These are phyloP conservation scores for Erpornis zantholeuca DNA, from an alignment of 2,113 vertebrate species.

Conservation along the genomic window DNA sequence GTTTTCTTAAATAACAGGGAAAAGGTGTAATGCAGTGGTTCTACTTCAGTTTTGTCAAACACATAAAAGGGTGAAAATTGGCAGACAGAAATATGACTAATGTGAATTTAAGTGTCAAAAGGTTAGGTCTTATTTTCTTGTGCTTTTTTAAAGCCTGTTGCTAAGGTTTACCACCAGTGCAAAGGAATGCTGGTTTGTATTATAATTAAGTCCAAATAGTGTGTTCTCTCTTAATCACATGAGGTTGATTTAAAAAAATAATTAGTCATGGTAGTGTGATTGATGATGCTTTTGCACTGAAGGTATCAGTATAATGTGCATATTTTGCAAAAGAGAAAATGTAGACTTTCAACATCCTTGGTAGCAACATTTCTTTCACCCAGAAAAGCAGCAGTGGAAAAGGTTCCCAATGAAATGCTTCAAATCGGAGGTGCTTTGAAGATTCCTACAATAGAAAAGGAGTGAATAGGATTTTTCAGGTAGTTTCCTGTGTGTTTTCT, in stretches of 20 bases:
- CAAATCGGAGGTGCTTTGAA: conserved; percentile 49
- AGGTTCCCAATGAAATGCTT: conserved; percentile 39
- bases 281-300: conserved; percentile 58
- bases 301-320: conserved; percentile 43
- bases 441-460: conserved; percentile 30
- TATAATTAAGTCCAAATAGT: conserved; percentile 62
- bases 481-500: conserved; percentile 13
- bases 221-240: conserved; percentile 64
- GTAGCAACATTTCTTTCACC: conserved; percentile 11
- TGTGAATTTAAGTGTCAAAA: conserved; percentile 61
- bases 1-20: conserved; percentile 71
- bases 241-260: conserved; percentile 29
- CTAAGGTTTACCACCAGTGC: conserved; percentile 50
- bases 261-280: conserved; percentile 7
- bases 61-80: conserved; percentile 28
- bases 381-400: conserved; percentile 55
- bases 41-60: conserved; percentile 66
- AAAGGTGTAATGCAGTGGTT: conserved; percentile 59
- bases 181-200: conserved; percentile 62
- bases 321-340: not conserved
- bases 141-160: conserved; percentile 58
- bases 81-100: conserved; percentile 40
- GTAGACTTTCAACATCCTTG: conserved; percentile 33
- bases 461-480: conserved; percentile 40
- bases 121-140: conserved; percentile 50